Base-by-base conservation (phyloP, 2,797 vertebrate species). In the Oreonectes daqikongensis region DNA sequence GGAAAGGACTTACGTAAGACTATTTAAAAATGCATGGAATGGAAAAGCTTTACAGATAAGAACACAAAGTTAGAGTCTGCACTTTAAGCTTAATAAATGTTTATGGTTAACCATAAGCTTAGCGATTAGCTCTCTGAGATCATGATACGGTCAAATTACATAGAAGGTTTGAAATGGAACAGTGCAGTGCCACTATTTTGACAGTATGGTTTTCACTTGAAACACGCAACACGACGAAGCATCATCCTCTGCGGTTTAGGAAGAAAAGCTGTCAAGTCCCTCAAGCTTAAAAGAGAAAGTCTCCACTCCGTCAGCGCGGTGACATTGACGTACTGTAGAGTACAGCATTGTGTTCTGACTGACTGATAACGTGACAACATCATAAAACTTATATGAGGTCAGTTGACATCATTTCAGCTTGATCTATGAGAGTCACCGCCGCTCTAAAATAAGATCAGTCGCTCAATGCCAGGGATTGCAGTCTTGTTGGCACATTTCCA, bases 121-220 rank as follows among this genome's bases (percentile, higher is more conserved):
- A 75, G 66, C 63, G 61, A 78, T 84, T 75, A 75, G 77, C 64
- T 84, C 52, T 68, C 40, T 70, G 50, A 78, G 65, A 32, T 80
- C 78, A 46, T 76, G 64, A 66, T 76, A 65, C 69, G 72, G 48
- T 79, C 44, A 78, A 70, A 59, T 78, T 82, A 80, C 59, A 78
- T 82, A 57, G n/a, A 84, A 78, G 59, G 61, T 28, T 71, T 6
- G 42, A 79, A 66, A 64, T 32, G 32, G 52, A 64, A 70, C 48
- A 6, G 35, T 53, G 48, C 50, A 52, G 40, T 72, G 77, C 32
- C 67, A 24, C 42, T 40, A 68, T 55, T 77, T 79, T 78, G 52
- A 64, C 77, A 50, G 22, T 66, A 69, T 77, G 50, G 64, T 52
- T 72, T 40, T 72, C 20, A 7, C 63, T 75, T 72, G 57, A 69